phyloP scores from a whole-genome alignment of 2,797 vertebrate species.

The Lemur catta region DNA sequence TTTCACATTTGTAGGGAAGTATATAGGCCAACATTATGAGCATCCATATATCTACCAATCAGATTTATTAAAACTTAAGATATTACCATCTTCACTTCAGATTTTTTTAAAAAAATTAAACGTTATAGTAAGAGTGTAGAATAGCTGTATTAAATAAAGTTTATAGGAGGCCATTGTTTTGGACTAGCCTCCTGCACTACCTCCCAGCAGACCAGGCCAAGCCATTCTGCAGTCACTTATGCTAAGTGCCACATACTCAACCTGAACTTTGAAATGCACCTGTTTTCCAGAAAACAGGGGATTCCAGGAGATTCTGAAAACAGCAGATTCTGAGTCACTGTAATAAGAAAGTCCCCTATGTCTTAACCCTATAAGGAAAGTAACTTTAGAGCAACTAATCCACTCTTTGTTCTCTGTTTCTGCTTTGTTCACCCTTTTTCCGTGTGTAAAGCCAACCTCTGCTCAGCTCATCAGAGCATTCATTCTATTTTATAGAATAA shows the following conservation, averaged over 20 bases:
- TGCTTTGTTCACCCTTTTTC: neutral
- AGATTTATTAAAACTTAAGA: conserved; percentile 1
- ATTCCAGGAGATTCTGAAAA: neutral
- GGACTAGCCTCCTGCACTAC: neutral
- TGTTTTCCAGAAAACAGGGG: neutral
- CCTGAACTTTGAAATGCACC: neutral
- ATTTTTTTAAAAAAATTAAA: neutral
- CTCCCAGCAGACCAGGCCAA: neutral
- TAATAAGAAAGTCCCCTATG: neutral
- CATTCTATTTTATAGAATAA: neutral
- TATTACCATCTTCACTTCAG: neutral
- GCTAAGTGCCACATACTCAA: neutral
- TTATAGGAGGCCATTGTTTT: neutral
- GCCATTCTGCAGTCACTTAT: neutral
- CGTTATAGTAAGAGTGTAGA: neutral
- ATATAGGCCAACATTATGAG: neutral
- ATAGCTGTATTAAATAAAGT: neutral
- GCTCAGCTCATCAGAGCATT: neutral
- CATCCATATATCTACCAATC: neutral
- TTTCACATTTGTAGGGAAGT: neutral
- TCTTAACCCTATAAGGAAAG: neutral
- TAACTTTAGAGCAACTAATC: neutral
- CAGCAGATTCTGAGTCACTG: neutral
- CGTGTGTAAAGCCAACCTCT: neutral
- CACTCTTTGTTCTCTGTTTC: neutral